Evolutionary conservation across 2,113 vertebrate species (phyloP), one percentile per base, ranked within the genome.

Genomic region (Oceanodroma tethys): DNA sequence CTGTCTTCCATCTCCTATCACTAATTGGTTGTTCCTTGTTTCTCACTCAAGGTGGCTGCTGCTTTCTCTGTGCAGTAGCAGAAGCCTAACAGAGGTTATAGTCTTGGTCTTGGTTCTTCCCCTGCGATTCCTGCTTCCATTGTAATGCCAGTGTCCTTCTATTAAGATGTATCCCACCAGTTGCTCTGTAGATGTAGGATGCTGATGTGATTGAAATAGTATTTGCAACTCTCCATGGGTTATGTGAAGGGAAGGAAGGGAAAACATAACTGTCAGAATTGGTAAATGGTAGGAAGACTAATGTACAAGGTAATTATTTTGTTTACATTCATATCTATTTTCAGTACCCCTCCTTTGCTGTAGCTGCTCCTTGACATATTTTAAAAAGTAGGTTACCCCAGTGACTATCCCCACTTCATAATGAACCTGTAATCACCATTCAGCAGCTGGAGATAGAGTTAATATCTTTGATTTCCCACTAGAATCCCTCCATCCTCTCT

Each of bases 401-500:
- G 43, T 73, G 81, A 70, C 58, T 53, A 53, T 59, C n/a, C 22
- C 15, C 18, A 15, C 81, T 93, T 86, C 30, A 36, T 93, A 93
- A 90, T 76, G 67, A 96, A 93, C 71, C 67, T 82, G 78, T 90
- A 92, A 93, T 90, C 88, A 83, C 59, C 74, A 36, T 76, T 82
- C 0, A 0, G 67, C 58, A 81, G 67, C 62, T 96, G 95, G 62
- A 93, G 56, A 85, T 84, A 74, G 1, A 93, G 74, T 88, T 96
- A 94, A 80, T 93, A 74, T 88, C 29, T 88, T 70, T 94, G 85
- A 94, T 93, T 95, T 97, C 90, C 86, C 79, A 25, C 45, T 73
- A 91, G 81, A 83, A 85, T 87, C 19, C 6, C 36, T 88, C 48
- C 38, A 66, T 72, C 55, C 34, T 82, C 32, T 81, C 62, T 80